Conservation (phyloP, 2,113 vertebrate species). For the Triplophysa rosa region DNA sequence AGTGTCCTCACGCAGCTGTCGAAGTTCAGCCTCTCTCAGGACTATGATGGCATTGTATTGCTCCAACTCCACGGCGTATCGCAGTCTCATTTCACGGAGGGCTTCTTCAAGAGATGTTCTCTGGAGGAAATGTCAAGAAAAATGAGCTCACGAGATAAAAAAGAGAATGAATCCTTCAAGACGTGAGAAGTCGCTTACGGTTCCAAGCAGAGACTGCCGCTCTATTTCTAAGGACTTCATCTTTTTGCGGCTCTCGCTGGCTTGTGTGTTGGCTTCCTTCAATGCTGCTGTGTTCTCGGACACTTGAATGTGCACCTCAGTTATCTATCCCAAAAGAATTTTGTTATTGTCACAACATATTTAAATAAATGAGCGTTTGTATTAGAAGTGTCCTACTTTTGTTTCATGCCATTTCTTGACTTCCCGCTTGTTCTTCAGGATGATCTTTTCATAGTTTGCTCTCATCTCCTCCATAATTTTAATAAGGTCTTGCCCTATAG, state of each 20-base stretch:
- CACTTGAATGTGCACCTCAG: slow-evolving; percentile 79
- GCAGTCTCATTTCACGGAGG: slow-evolving; percentile 78
- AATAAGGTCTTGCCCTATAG: slow-evolving; percentile 84
- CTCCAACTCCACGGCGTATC: slow-evolving; percentile 79
- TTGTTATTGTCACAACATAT: background rate
- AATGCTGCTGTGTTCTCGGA: slow-evolving; percentile 79
- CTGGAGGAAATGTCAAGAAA: slow-evolving; percentile 64
- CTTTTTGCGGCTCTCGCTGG: slow-evolving; percentile 80
- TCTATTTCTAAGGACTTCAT: slow-evolving; percentile 87
- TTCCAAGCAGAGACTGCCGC: slow-evolving; percentile 80
- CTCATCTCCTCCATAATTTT: slow-evolving; percentile 87
- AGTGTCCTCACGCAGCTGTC: slow-evolving; percentile 77
- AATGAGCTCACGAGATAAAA: background rate
- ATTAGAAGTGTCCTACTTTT: slow-evolving; percentile 71
- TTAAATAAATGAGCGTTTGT: background rate
- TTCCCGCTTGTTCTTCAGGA: slow-evolving; percentile 87
- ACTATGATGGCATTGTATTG: slow-evolving; percentile 79
- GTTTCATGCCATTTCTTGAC: slow-evolving; percentile 85
- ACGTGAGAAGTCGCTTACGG: background rate
- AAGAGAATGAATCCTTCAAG: background rate
- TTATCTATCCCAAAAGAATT: slow-evolving; percentile 63
- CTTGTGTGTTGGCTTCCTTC: slow-evolving; percentile 79
- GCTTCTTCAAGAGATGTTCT: slow-evolving; percentile 84
- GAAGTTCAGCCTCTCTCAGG: slow-evolving; percentile 81
- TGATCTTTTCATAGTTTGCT: slow-evolving; percentile 85